phyloP scores from a whole-genome alignment of 1,140 invertebrate species.

The Phthorimaea operculella region DNA sequence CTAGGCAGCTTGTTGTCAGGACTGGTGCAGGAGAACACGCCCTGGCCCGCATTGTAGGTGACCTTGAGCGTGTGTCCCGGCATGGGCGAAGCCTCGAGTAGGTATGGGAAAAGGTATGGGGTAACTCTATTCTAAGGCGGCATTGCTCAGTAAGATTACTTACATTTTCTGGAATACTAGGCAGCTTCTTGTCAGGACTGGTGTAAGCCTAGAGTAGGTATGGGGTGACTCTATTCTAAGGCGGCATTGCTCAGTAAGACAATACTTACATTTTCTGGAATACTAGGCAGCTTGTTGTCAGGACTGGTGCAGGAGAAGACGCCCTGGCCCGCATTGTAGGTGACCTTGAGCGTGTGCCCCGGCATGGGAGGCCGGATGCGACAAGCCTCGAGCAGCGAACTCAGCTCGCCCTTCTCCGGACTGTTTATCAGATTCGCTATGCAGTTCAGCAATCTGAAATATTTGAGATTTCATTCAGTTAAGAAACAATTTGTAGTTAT shows the following conservation, averaged over 20 bases:
- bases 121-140: no score
- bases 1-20: no score
- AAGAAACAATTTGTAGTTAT: no score
- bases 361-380: slow-evolving; percentile 47
- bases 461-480: background rate
- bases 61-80: slow-evolving; percentile 68
- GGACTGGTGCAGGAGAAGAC: slow-evolving; percentile 58
- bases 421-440: slow-evolving; percentile 49
- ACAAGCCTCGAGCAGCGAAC: slow-evolving; percentile 50
- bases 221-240: no score
- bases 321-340: slow-evolving; percentile 68
- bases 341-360: slow-evolving; percentile 68
- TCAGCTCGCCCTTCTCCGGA: slow-evolving; percentile 37
- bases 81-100: no score
- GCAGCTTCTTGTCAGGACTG: no score
- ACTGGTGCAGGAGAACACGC: slow-evolving; percentile 65
- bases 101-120: no score
- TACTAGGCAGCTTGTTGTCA: slow-evolving; percentile 80
- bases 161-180: no score
- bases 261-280: slow-evolving; percentile 95
- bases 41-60: slow-evolving; percentile 68
- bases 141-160: no score
- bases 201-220: no score
- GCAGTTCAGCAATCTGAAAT: slow-evolving; percentile 53
- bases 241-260: no score